Conservation (phyloP, 2,797 vertebrate species). For the Syngnathus acus region DNA sequence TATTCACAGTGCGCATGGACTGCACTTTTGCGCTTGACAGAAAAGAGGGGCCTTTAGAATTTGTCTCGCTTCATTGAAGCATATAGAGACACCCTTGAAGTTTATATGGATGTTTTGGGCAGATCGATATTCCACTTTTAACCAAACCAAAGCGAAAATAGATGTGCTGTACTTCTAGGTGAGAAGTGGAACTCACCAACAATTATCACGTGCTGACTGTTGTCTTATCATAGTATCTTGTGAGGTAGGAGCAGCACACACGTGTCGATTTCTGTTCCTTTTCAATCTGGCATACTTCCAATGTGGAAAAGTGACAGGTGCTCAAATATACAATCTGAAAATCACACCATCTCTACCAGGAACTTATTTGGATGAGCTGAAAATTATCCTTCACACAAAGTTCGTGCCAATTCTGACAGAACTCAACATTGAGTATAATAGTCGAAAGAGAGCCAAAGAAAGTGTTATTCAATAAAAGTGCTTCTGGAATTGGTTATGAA, state of each 20-base stretch:
- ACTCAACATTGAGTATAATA: not conserved
- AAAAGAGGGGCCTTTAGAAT: no score
- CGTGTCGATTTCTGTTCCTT: slow-evolving; percentile 40
- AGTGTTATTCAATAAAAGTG: not conserved
- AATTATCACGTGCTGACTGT: slow-evolving; percentile 39
- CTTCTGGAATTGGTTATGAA: not conserved
- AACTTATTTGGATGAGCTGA: slow-evolving; percentile 57
- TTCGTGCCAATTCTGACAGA: not conserved
- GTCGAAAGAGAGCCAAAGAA: not conserved
- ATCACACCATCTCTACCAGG: slow-evolving; percentile 59
- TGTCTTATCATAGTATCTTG: slow-evolving; percentile 41
- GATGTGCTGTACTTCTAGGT: slow-evolving; percentile 6
- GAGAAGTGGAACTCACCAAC: slow-evolving; percentile 17
- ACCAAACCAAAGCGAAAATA: not conserved
- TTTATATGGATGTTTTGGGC: not conserved
- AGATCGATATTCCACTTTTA: not conserved
- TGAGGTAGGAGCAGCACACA: slow-evolving; percentile 40
- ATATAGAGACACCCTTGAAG: not conserved
- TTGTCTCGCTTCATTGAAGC: not conserved
- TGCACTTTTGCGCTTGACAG: not conserved
- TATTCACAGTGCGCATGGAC: no score
- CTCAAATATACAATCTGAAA: slow-evolving; percentile 60
- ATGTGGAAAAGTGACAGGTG: slow-evolving; percentile 62
- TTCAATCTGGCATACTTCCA: slow-evolving; percentile 35
- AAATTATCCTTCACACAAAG: slow-evolving; percentile 63